Evolutionary conservation across 2,888 invertebrate genomes (phyloP), one percentile per base, ranked within the genome.

Genomic region (Marasmarcha lunaedactyla): DNA sequence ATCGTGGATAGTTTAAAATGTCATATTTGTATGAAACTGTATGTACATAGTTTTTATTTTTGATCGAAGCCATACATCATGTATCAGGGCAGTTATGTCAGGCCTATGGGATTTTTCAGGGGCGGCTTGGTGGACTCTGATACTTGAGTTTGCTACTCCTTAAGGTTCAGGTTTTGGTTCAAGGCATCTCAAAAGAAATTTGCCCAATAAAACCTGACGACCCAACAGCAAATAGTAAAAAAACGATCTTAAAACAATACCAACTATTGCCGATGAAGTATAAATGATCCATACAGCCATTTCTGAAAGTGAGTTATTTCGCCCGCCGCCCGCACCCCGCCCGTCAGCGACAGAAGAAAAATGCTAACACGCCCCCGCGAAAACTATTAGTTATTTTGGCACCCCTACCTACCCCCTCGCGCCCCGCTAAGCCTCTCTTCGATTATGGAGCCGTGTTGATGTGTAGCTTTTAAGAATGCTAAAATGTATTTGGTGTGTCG

Each of bases 301-400:
- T 70, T 58, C 73, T 68, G 70, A 65, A 72, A 63, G 69, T 69
- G 71, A 67, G 65, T 70, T 66, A 66, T 69, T 64, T 63, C 56
- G 52, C 48, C 54, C 46, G 50, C 46, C 44, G 48, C 45, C 45
- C 43, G 49, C 49, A 41, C 44, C 49, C 47, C 43, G 35, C 15
- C 39, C 81, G 81, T 83, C 81, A 83, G 70, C 68, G 69, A 55
- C 81, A 83, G 81, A 83, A 83, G 81, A 83, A 83, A 81, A 83
- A 83, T 83, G 81, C 81, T 81, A 81, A 83, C 81, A 81, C 81
- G 77, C 78, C 81, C 73, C 74, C 81, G 73, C 78, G 72, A 73
- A 79, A 83, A 83, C 81, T 83, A 83, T 81, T 83, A 81, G 78
- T 83, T 81, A 81, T 79, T 81, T 83, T 77, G 81, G 81, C 81